Percentiles rank a stretch among this genome's conserved stretches.
Evolutionary conservation across 2,888 invertebrate genomes (phyloP).

Genomic region (Xestia rhomboidea): DNA sequence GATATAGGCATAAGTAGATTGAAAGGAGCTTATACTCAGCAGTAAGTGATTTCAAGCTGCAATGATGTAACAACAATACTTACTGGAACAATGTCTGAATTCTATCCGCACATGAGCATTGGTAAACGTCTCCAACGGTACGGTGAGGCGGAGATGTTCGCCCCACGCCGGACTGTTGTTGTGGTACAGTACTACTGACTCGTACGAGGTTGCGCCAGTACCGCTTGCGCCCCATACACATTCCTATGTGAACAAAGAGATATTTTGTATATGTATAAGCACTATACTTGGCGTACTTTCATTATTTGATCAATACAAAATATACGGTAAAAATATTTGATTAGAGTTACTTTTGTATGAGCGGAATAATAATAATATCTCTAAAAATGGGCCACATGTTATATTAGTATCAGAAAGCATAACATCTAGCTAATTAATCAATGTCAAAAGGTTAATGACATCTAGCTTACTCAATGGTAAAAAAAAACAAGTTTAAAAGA

Average conservation of each 20-base stretch:
- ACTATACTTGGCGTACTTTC: no score
- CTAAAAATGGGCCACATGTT: no score
- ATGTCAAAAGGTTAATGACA: no score
- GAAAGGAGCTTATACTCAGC: background rate
- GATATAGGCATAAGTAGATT: background rate
- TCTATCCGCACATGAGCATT: conserved; percentile 97
- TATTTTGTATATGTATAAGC: no score
- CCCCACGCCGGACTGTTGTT: conserved; percentile 98
- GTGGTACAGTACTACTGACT: conserved; percentile 97
- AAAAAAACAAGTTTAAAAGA: background rate
- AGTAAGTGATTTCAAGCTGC: background rate
- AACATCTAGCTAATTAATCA: no score
- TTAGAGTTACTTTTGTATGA: no score
- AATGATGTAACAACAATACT: conserved; percentile 77
- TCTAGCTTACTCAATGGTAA: no score
- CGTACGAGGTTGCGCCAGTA: conserved; percentile 93
- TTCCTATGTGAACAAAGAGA: conserved; percentile 85
- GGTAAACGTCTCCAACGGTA: conserved; percentile 97
- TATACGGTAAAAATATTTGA: no score
- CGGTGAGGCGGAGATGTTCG: conserved; percentile 96
- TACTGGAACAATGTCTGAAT: conserved; percentile 98
- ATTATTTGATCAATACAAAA: no score
- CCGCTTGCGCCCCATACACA: conserved; percentile 97
- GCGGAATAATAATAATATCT: no score
- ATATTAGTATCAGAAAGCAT: no score